Percentiles rank a stretch among this genome's conserved stretches.
phyloP scores from a whole-genome alignment of 1,140 invertebrate genomes.

The Hirudo medicinalis region DNA sequence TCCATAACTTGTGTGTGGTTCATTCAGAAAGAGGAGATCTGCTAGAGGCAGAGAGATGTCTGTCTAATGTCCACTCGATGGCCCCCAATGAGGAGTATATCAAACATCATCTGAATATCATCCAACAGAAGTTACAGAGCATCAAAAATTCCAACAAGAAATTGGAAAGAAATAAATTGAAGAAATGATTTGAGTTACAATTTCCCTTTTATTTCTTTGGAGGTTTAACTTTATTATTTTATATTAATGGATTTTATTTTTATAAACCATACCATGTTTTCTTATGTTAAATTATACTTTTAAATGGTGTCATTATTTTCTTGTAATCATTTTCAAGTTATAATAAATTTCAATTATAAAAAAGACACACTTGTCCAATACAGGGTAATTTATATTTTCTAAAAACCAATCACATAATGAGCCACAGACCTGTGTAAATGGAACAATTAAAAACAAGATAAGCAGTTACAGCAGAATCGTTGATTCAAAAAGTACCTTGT shows the following conservation, averaged over 20 bases:
- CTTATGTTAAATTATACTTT: too few relatives aligned
- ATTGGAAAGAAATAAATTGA: conserved; percentile 19
- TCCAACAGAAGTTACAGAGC: conserved; percentile 50
- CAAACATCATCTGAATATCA: conserved; percentile 68
- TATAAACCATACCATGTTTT: background rate
- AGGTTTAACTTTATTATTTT: background rate
- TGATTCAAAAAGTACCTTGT: too few relatives aligned
- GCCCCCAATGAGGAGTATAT: conserved; percentile 77
- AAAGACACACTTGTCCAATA: too few relatives aligned
- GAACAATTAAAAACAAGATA: too few relatives aligned
- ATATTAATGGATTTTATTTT: background rate
- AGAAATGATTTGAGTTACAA: conserved; percentile 4
- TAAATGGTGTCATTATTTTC: too few relatives aligned
- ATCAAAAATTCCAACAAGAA: conserved; percentile 14
- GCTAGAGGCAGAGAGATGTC: conserved; percentile 64
- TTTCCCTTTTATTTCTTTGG: background rate
- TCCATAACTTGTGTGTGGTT: conserved; percentile 90
- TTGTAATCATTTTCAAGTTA: background rate
- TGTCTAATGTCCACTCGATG: conserved; percentile 60
- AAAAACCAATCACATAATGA: too few relatives aligned
- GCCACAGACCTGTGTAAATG: too few relatives aligned
- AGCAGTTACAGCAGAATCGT: too few relatives aligned
- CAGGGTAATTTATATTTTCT: too few relatives aligned
- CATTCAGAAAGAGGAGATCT: conserved; percentile 78
- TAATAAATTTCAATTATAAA: background rate